Conservation (phyloP, 2,797 vertebrate species). For the Rhadinocentrus ornatus region DNA sequence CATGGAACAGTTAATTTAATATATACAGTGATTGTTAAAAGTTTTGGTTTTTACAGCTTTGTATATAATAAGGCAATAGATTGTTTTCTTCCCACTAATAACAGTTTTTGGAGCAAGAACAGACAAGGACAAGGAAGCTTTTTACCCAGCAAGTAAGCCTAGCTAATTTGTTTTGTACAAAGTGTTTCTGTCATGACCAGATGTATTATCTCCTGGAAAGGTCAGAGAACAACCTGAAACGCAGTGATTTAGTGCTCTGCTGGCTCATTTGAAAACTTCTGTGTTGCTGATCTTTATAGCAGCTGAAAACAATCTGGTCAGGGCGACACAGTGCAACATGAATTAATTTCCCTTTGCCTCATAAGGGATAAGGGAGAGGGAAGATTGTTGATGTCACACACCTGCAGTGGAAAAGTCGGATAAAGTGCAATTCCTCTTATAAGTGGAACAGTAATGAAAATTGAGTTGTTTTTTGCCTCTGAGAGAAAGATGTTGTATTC, state of each 20-base stretch:
- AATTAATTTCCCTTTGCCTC: constrained; percentile 49
- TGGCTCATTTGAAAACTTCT: constrained; percentile 32
- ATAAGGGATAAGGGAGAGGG: constrained; percentile 15
- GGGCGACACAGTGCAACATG: constrained; percentile 31
- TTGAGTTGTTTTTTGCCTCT: constrained; percentile 26
- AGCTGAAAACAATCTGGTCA: constrained; percentile 58
- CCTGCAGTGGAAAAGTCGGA: constrained; percentile 15
- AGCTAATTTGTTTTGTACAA: constrained; percentile 53
- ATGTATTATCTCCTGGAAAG: constrained; percentile 32
- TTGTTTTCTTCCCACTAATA: constrained; percentile 28
- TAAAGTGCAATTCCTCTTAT: constrained; percentile 23
- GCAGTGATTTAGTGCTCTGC: constrained; percentile 8
- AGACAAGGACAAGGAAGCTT: constrained; percentile 18
- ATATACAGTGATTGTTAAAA: constrained; percentile 10
- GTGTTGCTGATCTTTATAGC: constrained; percentile 49
- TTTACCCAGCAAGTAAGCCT: constrained; percentile 28
- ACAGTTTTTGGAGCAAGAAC: constrained; percentile 34
- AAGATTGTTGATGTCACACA: constrained; percentile 40
- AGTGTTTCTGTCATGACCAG: constrained; percentile 37
- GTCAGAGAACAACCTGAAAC: constrained; percentile 32
- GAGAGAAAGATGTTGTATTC: constrained; percentile 45
- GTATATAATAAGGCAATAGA: constrained; percentile 33
- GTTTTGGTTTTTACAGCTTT: constrained; percentile 26
- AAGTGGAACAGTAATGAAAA: constrained; percentile 32
- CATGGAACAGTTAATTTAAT: not conserved